These are phyloP conservation scores for Tethya wilhelma DNA, from an alignment of 37 sponge, comb jelly and placozoan genomes.

Conservation along the genomic window DNA sequence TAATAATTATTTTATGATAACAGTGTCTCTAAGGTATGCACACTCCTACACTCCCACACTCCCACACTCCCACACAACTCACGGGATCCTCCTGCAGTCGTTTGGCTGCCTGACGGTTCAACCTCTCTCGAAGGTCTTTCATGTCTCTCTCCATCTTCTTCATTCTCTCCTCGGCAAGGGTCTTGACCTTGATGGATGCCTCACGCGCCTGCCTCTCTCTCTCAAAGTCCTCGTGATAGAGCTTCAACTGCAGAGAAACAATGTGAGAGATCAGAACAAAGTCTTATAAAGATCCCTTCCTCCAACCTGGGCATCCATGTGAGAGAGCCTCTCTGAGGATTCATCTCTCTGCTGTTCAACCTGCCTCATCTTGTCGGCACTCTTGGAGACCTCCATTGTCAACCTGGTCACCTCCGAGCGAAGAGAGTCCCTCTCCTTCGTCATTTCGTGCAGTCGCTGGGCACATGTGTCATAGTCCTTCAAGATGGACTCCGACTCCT, in stretches of 20 bases:
- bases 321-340: conserved; percentile 8
- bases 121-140: conserved; percentile 3
- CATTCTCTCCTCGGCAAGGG: conserved; percentile 18
- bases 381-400: background rate
- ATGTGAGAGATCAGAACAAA: background rate
- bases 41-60: too few relatives aligned
- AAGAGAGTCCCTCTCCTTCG: conserved; percentile 1
- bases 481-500: conserved; percentile 39
- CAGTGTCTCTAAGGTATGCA: too few relatives aligned
- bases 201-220: conserved; percentile 40
- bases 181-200: conserved; percentile 29
- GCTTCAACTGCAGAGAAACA: conserved; percentile 33
- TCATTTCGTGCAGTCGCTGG: background rate
- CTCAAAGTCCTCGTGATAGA: conserved; percentile 44
- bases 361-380: conserved; percentile 9
- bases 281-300: background rate
- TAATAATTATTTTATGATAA: too few relatives aligned
- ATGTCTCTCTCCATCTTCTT: conserved; percentile 32
- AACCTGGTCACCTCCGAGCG: background rate
- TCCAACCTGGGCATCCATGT: conserved; percentile 49
- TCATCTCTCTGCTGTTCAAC: conserved; percentile 16
- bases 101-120: conserved; percentile 15
- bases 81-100: background rate
- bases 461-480: conserved; percentile 8
- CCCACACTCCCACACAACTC: too few relatives aligned